Base-by-base conservation (phyloP, 2,797 vertebrate genomes). In the Esox masquinongy region DNA sequence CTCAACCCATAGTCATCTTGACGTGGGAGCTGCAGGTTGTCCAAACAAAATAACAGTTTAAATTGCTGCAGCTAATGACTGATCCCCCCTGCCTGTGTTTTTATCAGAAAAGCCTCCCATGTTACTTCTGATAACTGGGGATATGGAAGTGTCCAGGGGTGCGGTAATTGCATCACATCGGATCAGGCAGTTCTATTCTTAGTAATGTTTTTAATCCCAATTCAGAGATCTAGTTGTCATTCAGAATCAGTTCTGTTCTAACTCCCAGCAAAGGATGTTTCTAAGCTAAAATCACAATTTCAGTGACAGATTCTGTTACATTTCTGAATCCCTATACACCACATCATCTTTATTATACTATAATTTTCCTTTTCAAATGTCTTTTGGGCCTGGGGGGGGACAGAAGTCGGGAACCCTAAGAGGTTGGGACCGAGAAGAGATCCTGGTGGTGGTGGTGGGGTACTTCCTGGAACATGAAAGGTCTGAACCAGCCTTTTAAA, bases 21-120 rank as follows among this genome's bases (percentile, higher is more conserved):
- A 80, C 81, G 85, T 80, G 83, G 81, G 79, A 92, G 85, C 85
- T 81, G 88, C 86, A 79, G 85, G 85, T 87, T 90, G 91, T 92
- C 92, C 89, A 91, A 93, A 91, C 86, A 90, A 86, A 87, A 89
- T 83, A 87, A 90, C 89, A 89, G 86, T 78, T 83, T 80, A 89
- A 90, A 92, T 82, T 83, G 76, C 84, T 86, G 83, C 81, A 76
- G 84, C 88, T 91, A 90, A 93, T 90, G 88, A 91, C 89, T 85
- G 89, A 90, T 88, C 86, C 78, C 90, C 85, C 77, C 82, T 53
- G 82, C 49, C 78, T 78, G 82, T 67, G 83, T 89, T 92, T 89
- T 89, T 86, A 91, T 93, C 85, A 92, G 86, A 90, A 91, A 92
- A 86, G 85, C 85, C 88, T 71, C 49, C 39, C 47, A 66, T 72